Conservation (phyloP, 1,140 invertebrate genomes). For the Pemphigus obesinymphae region DNA sequence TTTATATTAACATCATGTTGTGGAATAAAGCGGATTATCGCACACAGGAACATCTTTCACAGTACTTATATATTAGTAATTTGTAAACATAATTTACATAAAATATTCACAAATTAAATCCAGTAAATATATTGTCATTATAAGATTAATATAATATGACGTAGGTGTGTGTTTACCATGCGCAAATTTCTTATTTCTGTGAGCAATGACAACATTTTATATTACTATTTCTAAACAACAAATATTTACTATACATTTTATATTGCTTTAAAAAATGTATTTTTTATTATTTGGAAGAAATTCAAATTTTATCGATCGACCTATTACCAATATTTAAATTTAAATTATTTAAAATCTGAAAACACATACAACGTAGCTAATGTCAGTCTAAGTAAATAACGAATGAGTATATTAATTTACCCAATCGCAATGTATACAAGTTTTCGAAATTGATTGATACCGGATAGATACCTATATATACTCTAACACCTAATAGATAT, state of each 20-base stretch:
- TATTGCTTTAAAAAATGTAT: background rate
- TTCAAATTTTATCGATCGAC: background rate
- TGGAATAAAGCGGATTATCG: background rate
- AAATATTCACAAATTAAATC: background rate
- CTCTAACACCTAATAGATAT: too few relatives aligned
- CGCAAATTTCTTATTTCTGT: background rate
- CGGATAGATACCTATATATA: too few relatives aligned
- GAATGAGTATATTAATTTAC: too few relatives aligned
- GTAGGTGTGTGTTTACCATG: background rate
- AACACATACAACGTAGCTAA: too few relatives aligned
- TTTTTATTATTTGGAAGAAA: background rate
- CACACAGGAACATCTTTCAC: background rate
- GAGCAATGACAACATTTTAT: too few relatives aligned
- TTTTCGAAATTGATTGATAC: too few relatives aligned
- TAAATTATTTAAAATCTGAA: too few relatives aligned
- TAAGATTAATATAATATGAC: too few relatives aligned
- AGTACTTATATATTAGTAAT: background rate
- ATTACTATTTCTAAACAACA: background rate
- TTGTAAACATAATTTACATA: background rate
- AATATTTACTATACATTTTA: background rate
- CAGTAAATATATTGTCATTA: too few relatives aligned
- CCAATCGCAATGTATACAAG: too few relatives aligned
- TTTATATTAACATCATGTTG: conserved; percentile 1
- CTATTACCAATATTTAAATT: too few relatives aligned
- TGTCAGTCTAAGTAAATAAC: too few relatives aligned